Percentiles rank a stretch among this genome's conserved stretches.
phyloP scores from a whole-genome alignment of 2,797 vertebrate species.

The Onychomys torridus region DNA sequence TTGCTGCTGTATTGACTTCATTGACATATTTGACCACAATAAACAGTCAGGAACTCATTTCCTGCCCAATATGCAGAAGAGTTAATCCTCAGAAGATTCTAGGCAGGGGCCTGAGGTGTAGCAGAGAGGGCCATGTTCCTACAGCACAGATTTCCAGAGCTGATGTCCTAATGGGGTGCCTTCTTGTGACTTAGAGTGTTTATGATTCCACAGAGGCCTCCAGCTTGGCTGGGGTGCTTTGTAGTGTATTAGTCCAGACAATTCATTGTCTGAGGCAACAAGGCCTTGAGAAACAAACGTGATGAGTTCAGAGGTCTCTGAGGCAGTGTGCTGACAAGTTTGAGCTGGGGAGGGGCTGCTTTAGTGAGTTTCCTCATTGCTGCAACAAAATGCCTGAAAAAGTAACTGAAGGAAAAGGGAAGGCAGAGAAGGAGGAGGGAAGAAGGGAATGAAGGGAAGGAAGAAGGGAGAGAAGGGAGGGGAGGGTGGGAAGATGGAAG shows the following conservation, averaged over 20 bases:
- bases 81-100: conserved; percentile 61
- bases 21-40: conserved; percentile 84
- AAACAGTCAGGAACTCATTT: conserved; percentile 86
- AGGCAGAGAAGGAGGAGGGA: not conserved
- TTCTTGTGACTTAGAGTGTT: not conserved
- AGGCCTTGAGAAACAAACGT: not conserved
- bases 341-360: not conserved
- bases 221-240: not conserved
- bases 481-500: not conserved
- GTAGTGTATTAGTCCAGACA: not conserved
- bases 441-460: no score
- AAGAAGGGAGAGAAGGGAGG: rapidly evolving
- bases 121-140: not conserved
- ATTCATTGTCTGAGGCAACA: not conserved
- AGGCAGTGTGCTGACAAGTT: not conserved
- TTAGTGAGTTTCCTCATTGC: not conserved
- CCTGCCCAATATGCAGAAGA: conserved; percentile 78
- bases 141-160: not conserved
- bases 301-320: not conserved
- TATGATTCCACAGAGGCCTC: not conserved
- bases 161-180: not conserved
- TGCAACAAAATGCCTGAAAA: not conserved
- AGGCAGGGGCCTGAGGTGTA: not conserved
- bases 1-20: conserved; percentile 84
- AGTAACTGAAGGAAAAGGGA: not conserved